phyloP scores from a whole-genome alignment of 2,888 invertebrate genomes.

The Drosophila lacicola region DNA sequence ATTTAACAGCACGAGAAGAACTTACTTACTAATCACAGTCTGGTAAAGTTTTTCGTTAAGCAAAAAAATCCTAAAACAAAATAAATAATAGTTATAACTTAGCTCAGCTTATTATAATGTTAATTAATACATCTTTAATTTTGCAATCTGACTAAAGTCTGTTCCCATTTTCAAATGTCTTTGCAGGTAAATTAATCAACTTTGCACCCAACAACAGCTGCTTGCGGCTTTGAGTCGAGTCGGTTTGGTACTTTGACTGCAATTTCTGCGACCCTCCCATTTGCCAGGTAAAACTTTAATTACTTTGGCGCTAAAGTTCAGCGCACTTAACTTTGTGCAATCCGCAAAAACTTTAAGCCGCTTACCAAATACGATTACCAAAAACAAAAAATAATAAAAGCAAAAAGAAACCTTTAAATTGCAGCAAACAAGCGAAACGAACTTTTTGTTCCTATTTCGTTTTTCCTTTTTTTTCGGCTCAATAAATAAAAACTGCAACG shows the following conservation, averaged over 20 bases:
- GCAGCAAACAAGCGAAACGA: constrained; percentile 13
- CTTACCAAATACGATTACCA: constrained; percentile 52
- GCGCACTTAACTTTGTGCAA: constrained; percentile 59
- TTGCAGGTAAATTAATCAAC: constrained; percentile 66
- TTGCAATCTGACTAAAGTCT: constrained; percentile 8
- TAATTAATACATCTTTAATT: too few species aligned
- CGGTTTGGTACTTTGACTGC: constrained; percentile 40
- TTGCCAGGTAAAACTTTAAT: constrained; percentile 62
- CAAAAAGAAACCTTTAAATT: constrained; percentile 30
- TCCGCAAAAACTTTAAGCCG: constrained; percentile 60
- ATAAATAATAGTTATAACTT: too few species aligned
- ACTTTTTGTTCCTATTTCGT: not conserved
- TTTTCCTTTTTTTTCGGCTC: constrained; percentile 20
- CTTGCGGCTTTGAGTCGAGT: constrained; percentile 24
- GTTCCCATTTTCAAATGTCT: constrained; percentile 21
- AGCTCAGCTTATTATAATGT: too few species aligned
- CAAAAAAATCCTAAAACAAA: too few species aligned
- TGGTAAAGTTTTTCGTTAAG: too few species aligned
- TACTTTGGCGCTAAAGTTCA: constrained; percentile 67
- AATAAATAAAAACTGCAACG: constrained; percentile 47
- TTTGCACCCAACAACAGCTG: constrained; percentile 2
- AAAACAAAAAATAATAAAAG: constrained; percentile 4
- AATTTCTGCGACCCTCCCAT: not conserved
- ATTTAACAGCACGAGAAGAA: too few species aligned
- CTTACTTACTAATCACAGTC: too few species aligned